Conservation (phyloP, 2,888 invertebrate genomes). For the Erebia aethiops region DNA sequence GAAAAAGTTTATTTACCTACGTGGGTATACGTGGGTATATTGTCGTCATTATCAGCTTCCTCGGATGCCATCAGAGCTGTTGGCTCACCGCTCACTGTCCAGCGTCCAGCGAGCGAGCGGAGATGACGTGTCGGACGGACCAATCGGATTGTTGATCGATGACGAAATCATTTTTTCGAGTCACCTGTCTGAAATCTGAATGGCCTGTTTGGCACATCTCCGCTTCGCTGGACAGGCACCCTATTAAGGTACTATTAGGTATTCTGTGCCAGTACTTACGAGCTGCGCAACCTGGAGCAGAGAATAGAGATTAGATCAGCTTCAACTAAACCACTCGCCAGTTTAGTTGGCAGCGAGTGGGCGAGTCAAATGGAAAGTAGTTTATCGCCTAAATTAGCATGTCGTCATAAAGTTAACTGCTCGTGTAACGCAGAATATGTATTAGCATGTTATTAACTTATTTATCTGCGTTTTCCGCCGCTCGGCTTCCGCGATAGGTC, state of each 20-base stretch:
- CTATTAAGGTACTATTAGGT: no score
- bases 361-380: slow-evolving; percentile 23
- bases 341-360: neutral
- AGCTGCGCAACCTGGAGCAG: neutral
- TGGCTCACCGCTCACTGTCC: no score
- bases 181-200: no score
- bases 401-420: slow-evolving; percentile 7
- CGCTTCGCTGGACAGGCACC: no score
- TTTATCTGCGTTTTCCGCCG: neutral
- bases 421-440: neutral
- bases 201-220: no score
- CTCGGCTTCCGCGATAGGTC: neutral
- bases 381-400: slow-evolving; percentile 19
- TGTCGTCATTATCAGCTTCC: neutral
- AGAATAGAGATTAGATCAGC: neutral
- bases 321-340: neutral
- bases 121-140: no score
- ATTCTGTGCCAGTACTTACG: neutral
- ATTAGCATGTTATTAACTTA: neutral
- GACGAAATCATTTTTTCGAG: no score
- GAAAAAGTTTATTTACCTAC: no score
- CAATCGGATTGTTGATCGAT: no score
- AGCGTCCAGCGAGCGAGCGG: no score
- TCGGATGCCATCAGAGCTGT: neutral
- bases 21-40: neutral